Conservation (phyloP, 53 echinoderm and acorn worm genomes). For the Glandiceps talaboti region DNA sequence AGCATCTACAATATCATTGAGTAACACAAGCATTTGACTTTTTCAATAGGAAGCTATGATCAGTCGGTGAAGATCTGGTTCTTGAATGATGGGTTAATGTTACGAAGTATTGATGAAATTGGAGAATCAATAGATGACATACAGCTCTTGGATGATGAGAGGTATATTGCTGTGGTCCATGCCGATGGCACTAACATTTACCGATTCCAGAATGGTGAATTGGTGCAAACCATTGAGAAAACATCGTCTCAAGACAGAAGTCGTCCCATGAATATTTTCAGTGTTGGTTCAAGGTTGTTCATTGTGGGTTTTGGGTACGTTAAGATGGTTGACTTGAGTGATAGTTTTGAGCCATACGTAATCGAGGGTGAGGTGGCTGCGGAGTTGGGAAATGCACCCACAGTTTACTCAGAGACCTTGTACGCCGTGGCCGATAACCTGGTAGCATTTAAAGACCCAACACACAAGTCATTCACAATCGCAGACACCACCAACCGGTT, state of each 20-base stretch:
- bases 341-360: neutral
- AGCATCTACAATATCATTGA: too few relatives aligned
- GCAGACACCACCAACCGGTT: neutral
- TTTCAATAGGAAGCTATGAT: neutral
- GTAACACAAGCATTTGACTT: neutral
- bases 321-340: neutral
- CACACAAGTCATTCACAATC: neutral
- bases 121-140: neutral
- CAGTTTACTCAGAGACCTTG: neutral
- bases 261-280: neutral
- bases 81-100: neutral
- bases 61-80: neutral
- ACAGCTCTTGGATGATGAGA: neutral
- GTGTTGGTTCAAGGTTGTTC: neutral
- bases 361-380: neutral
- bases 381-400: neutral
- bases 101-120: neutral
- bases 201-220: neutral
- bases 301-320: neutral
- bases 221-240: neutral
- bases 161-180: neutral
- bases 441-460: neutral
- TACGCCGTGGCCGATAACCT: neutral
- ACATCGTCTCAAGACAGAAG: neutral
- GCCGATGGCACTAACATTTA: neutral